Evolutionary conservation across 2,113 vertebrate genomes (phyloP).

Genomic region (Tragelaphus scriptus): DNA sequence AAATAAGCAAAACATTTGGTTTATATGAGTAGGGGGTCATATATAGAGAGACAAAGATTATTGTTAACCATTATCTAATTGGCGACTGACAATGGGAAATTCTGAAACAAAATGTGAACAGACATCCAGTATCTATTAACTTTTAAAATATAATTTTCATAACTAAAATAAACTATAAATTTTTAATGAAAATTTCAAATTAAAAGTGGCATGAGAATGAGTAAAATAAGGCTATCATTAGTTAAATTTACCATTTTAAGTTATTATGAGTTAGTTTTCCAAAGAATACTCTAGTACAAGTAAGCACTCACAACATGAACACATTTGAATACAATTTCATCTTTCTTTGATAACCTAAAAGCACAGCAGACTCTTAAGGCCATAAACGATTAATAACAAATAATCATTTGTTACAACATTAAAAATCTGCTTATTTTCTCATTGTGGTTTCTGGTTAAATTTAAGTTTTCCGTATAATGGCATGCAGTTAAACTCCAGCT

Average conservation of each 20-base stretch:
- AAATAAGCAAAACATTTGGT: background rate
- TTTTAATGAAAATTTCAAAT: constrained; percentile 15
- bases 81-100: background rate
- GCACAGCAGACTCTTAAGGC: background rate
- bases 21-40: background rate
- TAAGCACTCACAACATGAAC: background rate
- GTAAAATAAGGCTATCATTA: background rate
- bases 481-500: background rate
- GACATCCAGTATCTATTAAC: background rate
- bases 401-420: background rate
- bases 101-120: background rate
- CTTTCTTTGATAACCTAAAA: background rate
- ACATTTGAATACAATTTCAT: background rate
- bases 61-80: background rate
- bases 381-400: background rate
- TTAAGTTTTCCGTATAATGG: background rate
- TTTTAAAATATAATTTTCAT: background rate
- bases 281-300: background rate
- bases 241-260: background rate
- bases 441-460: background rate
- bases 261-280: background rate
- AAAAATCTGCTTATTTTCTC: background rate
- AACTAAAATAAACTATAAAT: background rate
- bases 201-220: background rate
- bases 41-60: background rate